Conservation (phyloP, 2,113 vertebrate genomes). For the Platysteira castanea region DNA sequence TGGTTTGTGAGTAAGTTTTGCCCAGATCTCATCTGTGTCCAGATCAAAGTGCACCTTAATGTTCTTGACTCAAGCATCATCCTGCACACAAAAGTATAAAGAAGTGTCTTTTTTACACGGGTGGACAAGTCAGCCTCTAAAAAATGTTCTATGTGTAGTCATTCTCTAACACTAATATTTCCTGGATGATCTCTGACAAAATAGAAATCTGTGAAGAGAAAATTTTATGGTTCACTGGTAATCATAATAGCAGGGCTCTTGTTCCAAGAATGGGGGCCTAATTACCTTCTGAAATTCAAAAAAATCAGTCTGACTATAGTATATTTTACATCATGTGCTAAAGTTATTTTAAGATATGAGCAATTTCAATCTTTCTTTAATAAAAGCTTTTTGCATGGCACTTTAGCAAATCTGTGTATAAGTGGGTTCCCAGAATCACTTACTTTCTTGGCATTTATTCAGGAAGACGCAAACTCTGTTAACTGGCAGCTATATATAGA, state of each 20-base stretch:
- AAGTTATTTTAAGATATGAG: constrained; percentile 76
- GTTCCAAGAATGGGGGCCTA: constrained; percentile 51
- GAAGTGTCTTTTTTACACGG: not conserved
- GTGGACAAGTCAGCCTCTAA: not conserved
- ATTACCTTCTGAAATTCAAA: constrained; percentile 72
- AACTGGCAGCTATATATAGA: constrained; percentile 67
- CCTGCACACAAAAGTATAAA: not conserved
- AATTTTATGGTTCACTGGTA: constrained; percentile 31
- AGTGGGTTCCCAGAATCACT: constrained; percentile 71
- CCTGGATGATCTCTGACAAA: not conserved
- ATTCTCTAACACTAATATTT: not conserved
- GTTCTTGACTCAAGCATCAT: not conserved
- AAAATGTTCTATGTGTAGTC: not conserved
- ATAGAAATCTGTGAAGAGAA: not conserved
- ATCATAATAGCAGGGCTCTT: constrained; percentile 61
- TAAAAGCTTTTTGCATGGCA: constrained; percentile 68
- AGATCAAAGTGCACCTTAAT: not conserved
- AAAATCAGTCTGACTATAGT: constrained; percentile 68
- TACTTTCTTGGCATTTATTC: constrained; percentile 70
- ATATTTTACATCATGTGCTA: constrained; percentile 66
- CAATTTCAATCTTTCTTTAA: constrained; percentile 76
- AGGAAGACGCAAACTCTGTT: constrained; percentile 66
- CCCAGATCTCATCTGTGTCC: not conserved
- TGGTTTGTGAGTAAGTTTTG: not conserved
- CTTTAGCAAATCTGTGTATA: constrained; percentile 71